A percentile compares a stretch with the other conserved stretches of the same genome.
These are phyloP conservation scores for Acronicta alni DNA, from an alignment of 2,888 invertebrate genomes.

Conservation along the genomic window DNA sequence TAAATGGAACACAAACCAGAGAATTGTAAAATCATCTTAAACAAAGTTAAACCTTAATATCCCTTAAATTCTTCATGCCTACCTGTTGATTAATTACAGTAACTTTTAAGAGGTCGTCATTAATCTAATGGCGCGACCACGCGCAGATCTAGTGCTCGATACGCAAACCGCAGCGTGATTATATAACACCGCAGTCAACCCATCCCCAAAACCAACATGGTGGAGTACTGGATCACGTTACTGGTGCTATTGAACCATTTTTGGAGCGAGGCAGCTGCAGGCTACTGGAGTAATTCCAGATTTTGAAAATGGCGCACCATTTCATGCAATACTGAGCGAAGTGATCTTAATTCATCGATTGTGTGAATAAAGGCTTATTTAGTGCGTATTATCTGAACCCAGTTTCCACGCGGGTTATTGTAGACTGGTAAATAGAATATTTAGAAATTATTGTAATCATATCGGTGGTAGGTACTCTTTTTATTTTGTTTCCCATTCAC, in stretches of 20 bases:
- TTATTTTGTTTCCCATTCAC: too few species aligned
- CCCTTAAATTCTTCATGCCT: too few species aligned
- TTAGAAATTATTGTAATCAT: too few species aligned
- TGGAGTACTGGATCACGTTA: conserved; percentile 38
- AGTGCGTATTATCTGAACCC: too few species aligned
- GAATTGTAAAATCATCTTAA: too few species aligned
- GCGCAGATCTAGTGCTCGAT: neutral
- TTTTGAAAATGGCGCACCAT: conserved; percentile 5
- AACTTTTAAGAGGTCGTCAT: neutral
- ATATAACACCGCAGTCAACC: conserved; percentile 26
- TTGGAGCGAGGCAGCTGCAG: conserved; percentile 49
- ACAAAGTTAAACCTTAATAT: too few species aligned
- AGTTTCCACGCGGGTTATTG: too few species aligned
- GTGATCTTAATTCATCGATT: too few species aligned
- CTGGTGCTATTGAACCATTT: conserved; percentile 54
- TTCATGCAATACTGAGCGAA: neutral
- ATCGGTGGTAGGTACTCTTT: too few species aligned
- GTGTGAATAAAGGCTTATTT: too few species aligned
- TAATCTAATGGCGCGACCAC: neutral
- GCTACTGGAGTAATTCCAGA: conserved; percentile 20
- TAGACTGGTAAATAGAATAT: too few species aligned
- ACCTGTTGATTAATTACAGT: conserved; percentile 3
- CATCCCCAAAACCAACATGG: conserved; percentile 36
- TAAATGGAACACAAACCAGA: too few species aligned
- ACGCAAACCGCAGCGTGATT: conserved; percentile 35